Evolutionary conservation across 2,113 vertebrate species (phyloP).

Genomic region (Meles meles): DNA sequence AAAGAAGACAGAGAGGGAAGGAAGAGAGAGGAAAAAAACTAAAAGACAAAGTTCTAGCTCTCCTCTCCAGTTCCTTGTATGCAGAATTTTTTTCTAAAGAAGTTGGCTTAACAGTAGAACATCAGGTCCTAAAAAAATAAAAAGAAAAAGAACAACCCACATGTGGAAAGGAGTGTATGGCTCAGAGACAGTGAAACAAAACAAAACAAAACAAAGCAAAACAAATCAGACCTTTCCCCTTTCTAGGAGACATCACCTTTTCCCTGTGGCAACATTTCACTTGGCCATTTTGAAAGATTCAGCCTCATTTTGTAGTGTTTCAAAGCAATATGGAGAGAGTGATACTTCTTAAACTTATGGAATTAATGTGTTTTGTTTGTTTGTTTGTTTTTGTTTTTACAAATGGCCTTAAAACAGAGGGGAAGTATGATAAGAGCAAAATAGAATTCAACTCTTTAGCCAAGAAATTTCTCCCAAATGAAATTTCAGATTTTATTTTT

Average conservation of each 20-base stretch:
- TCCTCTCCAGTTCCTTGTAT: neutral
- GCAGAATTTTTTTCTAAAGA: constrained; percentile 56
- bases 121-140: neutral
- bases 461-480: neutral
- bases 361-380: too few species aligned
- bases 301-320: constrained; percentile 19
- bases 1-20: neutral
- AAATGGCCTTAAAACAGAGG: neutral
- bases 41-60: neutral
- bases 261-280: neutral
- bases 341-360: neutral
- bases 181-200: constrained; percentile 41
- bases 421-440: neutral
- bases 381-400: neutral
- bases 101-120: constrained; percentile 40
- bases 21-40: neutral
- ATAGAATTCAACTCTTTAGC: neutral
- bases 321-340: neutral
- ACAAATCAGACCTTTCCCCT: neutral
- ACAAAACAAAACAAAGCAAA: neutral
- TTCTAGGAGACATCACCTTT: constrained; percentile 36
- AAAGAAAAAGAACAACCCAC: constrained; percentile 1
- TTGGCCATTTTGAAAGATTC: constrained; percentile 6
- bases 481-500: constrained; percentile 3
- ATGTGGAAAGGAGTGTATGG: constrained; percentile 51